phyloP scores from a whole-genome alignment of 2,797 vertebrate genomes.

The Sebastiscus tertius region DNA sequence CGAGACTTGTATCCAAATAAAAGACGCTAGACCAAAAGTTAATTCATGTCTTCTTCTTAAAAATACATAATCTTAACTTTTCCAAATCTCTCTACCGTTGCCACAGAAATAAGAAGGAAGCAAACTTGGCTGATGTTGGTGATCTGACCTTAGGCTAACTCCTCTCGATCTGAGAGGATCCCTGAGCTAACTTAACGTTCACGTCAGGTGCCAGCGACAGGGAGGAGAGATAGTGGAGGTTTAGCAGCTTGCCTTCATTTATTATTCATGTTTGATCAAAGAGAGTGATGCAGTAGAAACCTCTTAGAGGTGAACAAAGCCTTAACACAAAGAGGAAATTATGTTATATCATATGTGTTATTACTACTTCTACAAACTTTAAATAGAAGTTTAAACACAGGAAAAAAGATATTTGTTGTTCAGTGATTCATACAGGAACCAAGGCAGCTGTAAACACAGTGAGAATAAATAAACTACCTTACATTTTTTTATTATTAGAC shows the following conservation, averaged over 20 bases:
- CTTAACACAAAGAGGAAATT: background rate
- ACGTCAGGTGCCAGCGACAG: conserved; percentile 32
- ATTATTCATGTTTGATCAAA: conserved; percentile 75
- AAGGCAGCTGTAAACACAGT: background rate
- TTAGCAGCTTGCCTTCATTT: conserved; percentile 49
- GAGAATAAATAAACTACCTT: background rate
- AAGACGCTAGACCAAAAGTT: too few relatives aligned
- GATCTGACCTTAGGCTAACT: too few relatives aligned
- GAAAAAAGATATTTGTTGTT: background rate
- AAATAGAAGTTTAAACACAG: background rate
- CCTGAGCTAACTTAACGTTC: background rate
- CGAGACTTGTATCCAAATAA: too few relatives aligned
- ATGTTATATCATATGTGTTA: background rate
- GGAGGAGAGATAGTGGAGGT: conserved; percentile 36
- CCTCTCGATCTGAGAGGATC: too few relatives aligned
- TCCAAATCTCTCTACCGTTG: too few relatives aligned
- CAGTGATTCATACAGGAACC: background rate
- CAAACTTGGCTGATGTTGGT: too few relatives aligned
- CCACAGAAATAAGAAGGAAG: too few relatives aligned
- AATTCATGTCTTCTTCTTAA: too few relatives aligned
- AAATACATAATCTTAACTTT: too few relatives aligned
- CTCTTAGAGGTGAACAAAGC: conserved; percentile 18
- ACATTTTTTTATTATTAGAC: background rate
- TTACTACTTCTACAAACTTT: background rate
- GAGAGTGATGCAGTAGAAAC: conserved; percentile 42